phyloP scores from a whole-genome alignment of 2,113 vertebrate species.

The Myotis brandtii region DNA sequence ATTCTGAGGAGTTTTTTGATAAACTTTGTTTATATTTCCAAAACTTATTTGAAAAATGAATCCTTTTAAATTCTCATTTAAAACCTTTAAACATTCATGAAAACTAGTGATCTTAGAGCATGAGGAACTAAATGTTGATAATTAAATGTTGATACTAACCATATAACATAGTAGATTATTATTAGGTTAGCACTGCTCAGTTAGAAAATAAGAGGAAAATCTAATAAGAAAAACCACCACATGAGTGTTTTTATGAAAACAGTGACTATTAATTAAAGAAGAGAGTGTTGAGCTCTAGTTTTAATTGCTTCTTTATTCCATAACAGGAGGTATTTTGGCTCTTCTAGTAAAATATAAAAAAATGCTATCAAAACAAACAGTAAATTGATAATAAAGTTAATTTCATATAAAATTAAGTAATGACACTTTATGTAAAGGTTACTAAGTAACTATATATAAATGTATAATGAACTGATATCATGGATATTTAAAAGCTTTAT shows the following conservation, averaged over 20 bases:
- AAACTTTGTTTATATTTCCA: background rate
- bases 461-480: slow-evolving; percentile 46
- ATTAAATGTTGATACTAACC: background rate
- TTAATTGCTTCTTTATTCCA: slow-evolving; percentile 75
- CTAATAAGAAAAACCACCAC: background rate
- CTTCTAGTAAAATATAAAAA: slow-evolving; percentile 67
- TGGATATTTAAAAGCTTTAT: slow-evolving; percentile 51
- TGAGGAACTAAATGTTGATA: background rate
- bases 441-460: slow-evolving; percentile 70
- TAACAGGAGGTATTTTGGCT: slow-evolving; percentile 72
- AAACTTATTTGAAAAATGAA: background rate
- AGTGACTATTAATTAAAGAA: slow-evolving; percentile 24
- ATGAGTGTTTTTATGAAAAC: background rate
- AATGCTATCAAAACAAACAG: background rate
- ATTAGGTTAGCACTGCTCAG: background rate
- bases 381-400: slow-evolving; percentile 71
- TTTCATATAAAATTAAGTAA: slow-evolving; percentile 68
- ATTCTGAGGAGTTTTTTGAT: background rate
- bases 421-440: slow-evolving; percentile 39
- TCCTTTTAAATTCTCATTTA: background rate
- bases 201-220: background rate
- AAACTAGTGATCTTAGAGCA: background rate
- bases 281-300: background rate
- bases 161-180: background rate
- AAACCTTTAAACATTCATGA: background rate